Evolutionary conservation across 2,888 invertebrate genomes (phyloP).

Genomic region (Apamea epomidion): DNA sequence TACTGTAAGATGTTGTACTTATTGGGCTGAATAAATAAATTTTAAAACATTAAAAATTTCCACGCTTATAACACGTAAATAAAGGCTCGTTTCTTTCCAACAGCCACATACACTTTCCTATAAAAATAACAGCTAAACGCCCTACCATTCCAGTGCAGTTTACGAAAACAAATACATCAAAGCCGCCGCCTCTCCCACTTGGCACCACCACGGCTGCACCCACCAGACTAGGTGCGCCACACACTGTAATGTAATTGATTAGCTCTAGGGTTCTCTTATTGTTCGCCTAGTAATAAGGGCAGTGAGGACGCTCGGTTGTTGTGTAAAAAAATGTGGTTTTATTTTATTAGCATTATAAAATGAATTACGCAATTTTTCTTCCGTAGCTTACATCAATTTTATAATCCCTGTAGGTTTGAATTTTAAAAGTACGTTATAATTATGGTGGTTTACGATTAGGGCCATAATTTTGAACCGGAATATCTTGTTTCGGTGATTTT

Average conservation of each 20-base stretch:
- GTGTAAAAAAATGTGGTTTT: neutral
- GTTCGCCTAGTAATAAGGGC: constrained; percentile 33
- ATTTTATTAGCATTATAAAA: neutral
- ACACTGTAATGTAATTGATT: constrained; percentile 57
- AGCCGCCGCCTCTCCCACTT: constrained; percentile 46
- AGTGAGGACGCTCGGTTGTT: constrained; percentile 9
- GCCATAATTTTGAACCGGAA: too few relatives aligned
- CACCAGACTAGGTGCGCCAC: constrained; percentile 48
- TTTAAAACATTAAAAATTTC: too few relatives aligned
- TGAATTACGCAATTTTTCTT: neutral
- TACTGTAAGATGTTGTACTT: too few relatives aligned
- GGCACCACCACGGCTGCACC: constrained; percentile 45
- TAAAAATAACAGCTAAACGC: neutral
- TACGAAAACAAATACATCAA: constrained; percentile 30
- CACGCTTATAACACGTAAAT: neutral
- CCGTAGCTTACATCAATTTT: neutral
- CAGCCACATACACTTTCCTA: neutral
- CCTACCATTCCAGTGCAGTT: neutral
- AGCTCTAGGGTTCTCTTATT: constrained; percentile 49
- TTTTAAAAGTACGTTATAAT: neutral
- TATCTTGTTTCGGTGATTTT: too few relatives aligned
- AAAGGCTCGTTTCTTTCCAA: neutral
- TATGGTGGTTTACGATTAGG: neutral
- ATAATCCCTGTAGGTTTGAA: neutral
- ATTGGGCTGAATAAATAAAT: too few relatives aligned